phyloP scores from a whole-genome alignment of 2,113 vertebrate species.

The Heterocephalus glaber region DNA sequence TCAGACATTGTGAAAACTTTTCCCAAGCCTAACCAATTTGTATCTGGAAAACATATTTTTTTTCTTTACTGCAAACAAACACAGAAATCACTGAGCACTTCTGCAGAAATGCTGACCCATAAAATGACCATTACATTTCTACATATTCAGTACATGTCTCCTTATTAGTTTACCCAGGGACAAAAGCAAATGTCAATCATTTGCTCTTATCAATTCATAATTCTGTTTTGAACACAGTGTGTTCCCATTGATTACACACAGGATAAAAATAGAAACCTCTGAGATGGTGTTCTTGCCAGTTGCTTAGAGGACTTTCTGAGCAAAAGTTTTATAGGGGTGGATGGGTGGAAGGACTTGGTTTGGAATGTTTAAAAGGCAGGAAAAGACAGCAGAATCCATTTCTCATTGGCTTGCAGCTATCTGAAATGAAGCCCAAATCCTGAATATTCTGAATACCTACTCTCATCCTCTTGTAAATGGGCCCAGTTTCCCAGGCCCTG shows the following conservation, averaged over 20 bases:
- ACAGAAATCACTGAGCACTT: constrained; percentile 12
- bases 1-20: constrained; percentile 6
- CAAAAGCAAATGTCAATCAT: constrained; percentile 50
- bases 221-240: constrained; percentile 52
- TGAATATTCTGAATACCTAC: constrained; percentile 39
- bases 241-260: constrained; percentile 63
- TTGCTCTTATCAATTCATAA: constrained; percentile 66
- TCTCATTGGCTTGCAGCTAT: not conserved
- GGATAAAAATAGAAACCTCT: constrained; percentile 64
- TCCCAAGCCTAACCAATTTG: not conserved
- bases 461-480: constrained; percentile 4
- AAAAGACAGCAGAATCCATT: constrained; percentile 26
- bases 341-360: constrained; percentile 4
- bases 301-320: constrained; percentile 54
- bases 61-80: constrained; percentile 9
- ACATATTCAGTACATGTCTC: not conserved
- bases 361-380: constrained; percentile 50
- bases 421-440: constrained; percentile 45
- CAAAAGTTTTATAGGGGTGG: constrained; percentile 51
- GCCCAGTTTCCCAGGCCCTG: not conserved
- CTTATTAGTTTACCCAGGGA: constrained; percentile 31
- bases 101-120: not conserved
- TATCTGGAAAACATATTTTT: constrained; percentile 16
- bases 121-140: not conserved
- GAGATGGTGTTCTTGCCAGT: constrained; percentile 50